A percentile compares a stretch with the other conserved stretches of the same genome.
Conservation (phyloP, 1,140 invertebrate genomes). For the Achroia grisella region DNA sequence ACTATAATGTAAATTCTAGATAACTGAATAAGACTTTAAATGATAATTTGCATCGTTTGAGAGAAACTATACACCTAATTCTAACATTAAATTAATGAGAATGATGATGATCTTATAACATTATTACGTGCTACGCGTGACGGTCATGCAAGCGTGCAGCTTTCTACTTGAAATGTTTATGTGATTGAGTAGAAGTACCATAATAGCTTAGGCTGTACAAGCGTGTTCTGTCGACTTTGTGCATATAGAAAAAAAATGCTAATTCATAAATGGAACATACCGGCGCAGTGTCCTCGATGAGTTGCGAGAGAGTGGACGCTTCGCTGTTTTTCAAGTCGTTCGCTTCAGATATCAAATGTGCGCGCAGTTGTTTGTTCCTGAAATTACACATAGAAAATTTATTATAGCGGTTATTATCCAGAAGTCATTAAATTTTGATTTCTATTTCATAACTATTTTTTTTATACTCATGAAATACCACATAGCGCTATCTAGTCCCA, state of each 20-base stretch:
- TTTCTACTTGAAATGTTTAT: constrained; percentile 4
- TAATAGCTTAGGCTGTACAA: constrained; percentile 25
- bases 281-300: constrained; percentile 61
- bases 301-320: constrained; percentile 43
- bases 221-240: constrained; percentile 13
- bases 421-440: not conserved
- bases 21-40: too few species aligned
- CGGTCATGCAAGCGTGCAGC: constrained; percentile 42
- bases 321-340: constrained; percentile 66
- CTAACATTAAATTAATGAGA: not conserved
- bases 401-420: not conserved
- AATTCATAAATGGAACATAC: constrained; percentile 28
- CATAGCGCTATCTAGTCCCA: too few species aligned
- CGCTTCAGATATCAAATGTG: constrained; percentile 80
- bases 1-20: too few species aligned
- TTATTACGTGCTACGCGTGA: constrained; percentile 17
- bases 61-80: too few species aligned
- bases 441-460: not conserved
- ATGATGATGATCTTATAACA: constrained; percentile 1
- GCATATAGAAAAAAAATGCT: not conserved
- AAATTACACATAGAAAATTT: constrained; percentile 18
- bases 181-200: not conserved
- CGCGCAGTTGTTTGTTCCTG: constrained; percentile 84
- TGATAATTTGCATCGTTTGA: too few species aligned
- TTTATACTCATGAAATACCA: not conserved